Evolutionary conservation across 2,113 vertebrate species (phyloP).

Genomic region (Plotosus lineatus): DNA sequence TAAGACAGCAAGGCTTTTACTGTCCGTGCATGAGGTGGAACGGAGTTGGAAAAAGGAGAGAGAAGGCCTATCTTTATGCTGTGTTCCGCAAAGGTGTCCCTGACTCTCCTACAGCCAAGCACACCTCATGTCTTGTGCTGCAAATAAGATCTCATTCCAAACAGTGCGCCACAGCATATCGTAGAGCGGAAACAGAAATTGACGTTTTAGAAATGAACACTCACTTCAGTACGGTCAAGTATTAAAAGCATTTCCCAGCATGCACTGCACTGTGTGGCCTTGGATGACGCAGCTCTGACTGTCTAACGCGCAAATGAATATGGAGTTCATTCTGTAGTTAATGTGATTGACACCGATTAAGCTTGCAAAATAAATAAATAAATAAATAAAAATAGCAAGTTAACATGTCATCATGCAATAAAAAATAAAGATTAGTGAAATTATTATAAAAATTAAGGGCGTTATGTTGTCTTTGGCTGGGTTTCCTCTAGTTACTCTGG

Average conservation of each 20-base stretch:
- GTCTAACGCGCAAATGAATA: constrained; percentile 38
- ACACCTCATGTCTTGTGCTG: background rate
- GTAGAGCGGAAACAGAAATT: background rate
- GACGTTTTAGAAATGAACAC: background rate
- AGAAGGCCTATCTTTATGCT: constrained; percentile 39
- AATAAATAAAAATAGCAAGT: constrained; percentile 45
- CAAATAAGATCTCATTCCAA: constrained; percentile 5
- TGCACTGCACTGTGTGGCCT: background rate
- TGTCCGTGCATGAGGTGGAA: constrained; percentile 39
- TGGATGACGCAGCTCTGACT: background rate
- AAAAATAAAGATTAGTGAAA: too few relatives aligned
- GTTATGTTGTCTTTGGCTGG: too few relatives aligned
- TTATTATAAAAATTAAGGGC: too few relatives aligned
- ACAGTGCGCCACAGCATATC: background rate
- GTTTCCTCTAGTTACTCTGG: too few relatives aligned
- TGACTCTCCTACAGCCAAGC: constrained; percentile 22
- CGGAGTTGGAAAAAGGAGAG: constrained; percentile 27
- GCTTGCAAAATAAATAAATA: background rate
- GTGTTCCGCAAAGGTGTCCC: constrained; percentile 39
- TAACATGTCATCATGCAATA: constrained; percentile 51
- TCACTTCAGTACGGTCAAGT: background rate
- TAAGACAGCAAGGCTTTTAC: constrained; percentile 49
- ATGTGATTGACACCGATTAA: constrained; percentile 23
- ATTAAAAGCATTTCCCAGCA: background rate
- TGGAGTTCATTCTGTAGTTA: constrained; percentile 13